Evolutionary conservation across 1,140 invertebrate species (phyloP), one percentile per base, ranked within the genome.

Genomic region (Ruditapes philippinarum): DNA sequence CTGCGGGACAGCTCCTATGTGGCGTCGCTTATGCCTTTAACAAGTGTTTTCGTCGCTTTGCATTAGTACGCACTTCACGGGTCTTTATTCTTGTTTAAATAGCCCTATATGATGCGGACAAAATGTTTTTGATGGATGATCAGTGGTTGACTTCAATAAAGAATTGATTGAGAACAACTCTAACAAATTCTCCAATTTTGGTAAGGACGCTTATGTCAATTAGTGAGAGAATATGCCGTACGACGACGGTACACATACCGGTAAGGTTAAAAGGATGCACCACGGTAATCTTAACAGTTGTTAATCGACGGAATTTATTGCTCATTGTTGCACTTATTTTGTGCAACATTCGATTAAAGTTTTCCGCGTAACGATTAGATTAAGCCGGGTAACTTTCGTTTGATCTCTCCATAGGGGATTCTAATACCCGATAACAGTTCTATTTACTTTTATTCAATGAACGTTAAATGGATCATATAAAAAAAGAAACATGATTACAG

Each of bases 61-160:
- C 40, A 54, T 78, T 88, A 62, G 51, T 79, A 76, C 60, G 70
- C 85, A 62, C 74, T 88, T 62, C 60, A 88, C 49, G 54, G 36
- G 60, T 38, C 74, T 79, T 88, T 88, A 65, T 79, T 62, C 57
- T 79, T 68, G 70, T 79, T 78, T 88, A 88, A 88, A 88, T 88
- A 80, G 85, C 85, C 76, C 42, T 88, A 88, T 88, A 79, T 80
- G 74, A 78, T 57, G 31, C 57, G 76, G 49, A 79, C 74, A 88
- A 88, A 88, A 80, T 88, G 85, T 88, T 88, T 88, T 88, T 88
- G 74, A 88, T 88, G 74, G 31, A 36, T n/a, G 70, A 80, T 88
- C 74, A 45, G 74, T 36, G 60, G 74, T 88, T 79, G 76, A 79
- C 76, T 88, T 88, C 76, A 79, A 88, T 88, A 78, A 88, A 51